phyloP scores from a whole-genome alignment of 2,888 invertebrate genomes.

The Eupithecia dodoneata region DNA sequence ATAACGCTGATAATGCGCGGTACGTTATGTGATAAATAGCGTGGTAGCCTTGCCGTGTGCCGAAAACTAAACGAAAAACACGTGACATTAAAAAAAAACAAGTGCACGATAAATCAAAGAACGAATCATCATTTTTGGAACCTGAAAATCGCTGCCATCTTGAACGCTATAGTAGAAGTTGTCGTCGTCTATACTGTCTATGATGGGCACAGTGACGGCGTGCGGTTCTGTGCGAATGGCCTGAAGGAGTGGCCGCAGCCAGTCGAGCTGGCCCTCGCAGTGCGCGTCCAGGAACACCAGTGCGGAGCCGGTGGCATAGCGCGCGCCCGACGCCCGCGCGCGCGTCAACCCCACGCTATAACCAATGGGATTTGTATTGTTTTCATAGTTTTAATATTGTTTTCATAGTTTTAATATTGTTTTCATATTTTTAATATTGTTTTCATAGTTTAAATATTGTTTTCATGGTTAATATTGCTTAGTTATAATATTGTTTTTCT shows the following conservation, averaged over 20 bases:
- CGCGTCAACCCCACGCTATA: constrained; percentile 80
- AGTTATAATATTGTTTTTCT: no score
- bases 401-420: no score
- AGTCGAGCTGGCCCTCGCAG: constrained; percentile 92
- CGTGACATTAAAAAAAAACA: not conserved
- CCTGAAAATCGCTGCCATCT: constrained; percentile 79
- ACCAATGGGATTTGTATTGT: not conserved
- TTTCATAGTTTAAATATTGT: no score
- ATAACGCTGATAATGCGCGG: no score
- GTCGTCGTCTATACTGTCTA: constrained; percentile 95
- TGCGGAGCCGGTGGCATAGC: constrained; percentile 90
- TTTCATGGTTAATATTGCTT: no score
- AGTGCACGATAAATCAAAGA: constrained; percentile 10
- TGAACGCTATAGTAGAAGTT: constrained; percentile 89
- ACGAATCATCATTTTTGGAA: constrained; percentile 42
- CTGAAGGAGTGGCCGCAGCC: constrained; percentile 93
- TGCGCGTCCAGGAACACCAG: constrained; percentile 96
- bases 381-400: no score
- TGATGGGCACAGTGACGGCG: constrained; percentile 96
- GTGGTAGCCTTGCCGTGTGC: not conserved
- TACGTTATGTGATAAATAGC: no score
- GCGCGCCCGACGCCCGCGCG: constrained; percentile 95
- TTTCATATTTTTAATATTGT: no score
- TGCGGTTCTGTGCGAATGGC: constrained; percentile 90
- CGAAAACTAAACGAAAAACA: not conserved